Evolutionary conservation across 2,797 vertebrate genomes (phyloP).

Genomic region (Darevskia mixta): DNA sequence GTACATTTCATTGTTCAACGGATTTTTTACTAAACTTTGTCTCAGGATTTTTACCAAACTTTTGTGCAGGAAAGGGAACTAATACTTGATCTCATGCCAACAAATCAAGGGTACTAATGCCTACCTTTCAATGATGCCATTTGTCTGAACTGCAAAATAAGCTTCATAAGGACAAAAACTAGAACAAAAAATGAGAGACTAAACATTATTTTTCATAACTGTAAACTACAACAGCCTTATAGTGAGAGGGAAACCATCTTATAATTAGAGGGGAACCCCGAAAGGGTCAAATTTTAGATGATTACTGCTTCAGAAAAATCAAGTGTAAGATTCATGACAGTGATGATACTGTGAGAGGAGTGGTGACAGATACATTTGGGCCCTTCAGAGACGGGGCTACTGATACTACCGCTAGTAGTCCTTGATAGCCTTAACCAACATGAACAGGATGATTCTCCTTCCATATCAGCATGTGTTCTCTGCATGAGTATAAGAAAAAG

Average conservation of each 20-base stretch:
- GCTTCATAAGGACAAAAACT: conserved; percentile 69
- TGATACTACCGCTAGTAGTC: not conserved
- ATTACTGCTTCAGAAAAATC: not conserved
- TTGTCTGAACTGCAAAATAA: conserved; percentile 57
- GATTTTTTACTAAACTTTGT: not conserved
- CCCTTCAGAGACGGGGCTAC: not conserved
- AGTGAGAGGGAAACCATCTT: not conserved
- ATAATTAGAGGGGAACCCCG: not conserved
- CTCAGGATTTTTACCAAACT: not conserved
- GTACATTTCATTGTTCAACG: not conserved
- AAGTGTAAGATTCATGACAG: not conserved
- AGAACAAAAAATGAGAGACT: conserved; percentile 48
- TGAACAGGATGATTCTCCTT: too few relatives aligned
- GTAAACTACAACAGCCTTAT: not conserved
- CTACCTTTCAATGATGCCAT: conserved; percentile 60
- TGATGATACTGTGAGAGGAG: not conserved
- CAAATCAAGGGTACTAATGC: not conserved
- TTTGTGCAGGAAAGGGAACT: not conserved
- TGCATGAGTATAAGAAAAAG: not conserved
- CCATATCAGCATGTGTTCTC: too few relatives aligned
- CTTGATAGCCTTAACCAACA: too few relatives aligned
- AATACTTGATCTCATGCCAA: not conserved
- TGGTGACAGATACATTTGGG: not conserved
- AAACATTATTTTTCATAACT: conserved; percentile 40
- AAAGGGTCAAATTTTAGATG: not conserved